Evolutionary conservation across 2,113 vertebrate species (phyloP).

Genomic region (Leucosticte australis): DNA sequence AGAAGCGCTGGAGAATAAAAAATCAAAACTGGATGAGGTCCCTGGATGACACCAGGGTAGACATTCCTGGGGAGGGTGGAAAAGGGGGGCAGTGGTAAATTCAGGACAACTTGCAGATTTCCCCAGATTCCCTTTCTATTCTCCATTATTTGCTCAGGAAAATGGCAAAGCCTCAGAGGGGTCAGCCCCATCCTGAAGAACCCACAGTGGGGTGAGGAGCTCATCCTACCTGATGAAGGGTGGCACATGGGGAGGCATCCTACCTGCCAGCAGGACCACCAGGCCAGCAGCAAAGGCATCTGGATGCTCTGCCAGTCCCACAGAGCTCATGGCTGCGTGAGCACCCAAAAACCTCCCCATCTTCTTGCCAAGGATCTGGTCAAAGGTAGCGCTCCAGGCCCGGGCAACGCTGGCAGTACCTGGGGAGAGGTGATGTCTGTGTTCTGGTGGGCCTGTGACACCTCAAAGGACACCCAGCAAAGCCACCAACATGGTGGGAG

Average conservation of each 20-base stretch:
- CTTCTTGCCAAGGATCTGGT: constrained; percentile 78
- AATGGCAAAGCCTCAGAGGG: background rate
- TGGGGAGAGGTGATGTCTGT: constrained; percentile 23
- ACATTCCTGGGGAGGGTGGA: background rate
- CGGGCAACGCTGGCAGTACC: constrained; percentile 85
- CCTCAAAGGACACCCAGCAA: background rate
- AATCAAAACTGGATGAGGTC: background rate
- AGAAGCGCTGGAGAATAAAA: constrained; percentile 73
- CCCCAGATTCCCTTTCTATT: background rate
- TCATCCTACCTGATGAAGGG: background rate
- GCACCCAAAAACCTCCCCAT: constrained; percentile 73
- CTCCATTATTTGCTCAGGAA: background rate
- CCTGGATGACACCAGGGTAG: background rate
- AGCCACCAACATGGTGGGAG: background rate
- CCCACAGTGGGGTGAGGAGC: accelerated
- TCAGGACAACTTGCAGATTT: background rate
- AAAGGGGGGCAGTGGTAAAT: background rate
- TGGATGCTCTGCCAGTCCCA: constrained; percentile 81
- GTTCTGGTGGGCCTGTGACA: background rate
- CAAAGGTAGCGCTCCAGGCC: constrained; percentile 87
- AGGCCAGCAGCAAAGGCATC: constrained; percentile 83
- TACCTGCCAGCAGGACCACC: constrained; percentile 83
- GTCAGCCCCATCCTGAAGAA: background rate
- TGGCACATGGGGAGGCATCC: background rate
- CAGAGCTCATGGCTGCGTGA: constrained; percentile 62